Conservation (phyloP, 2,113 vertebrate genomes). For the Muntiacus muntjak region DNA sequence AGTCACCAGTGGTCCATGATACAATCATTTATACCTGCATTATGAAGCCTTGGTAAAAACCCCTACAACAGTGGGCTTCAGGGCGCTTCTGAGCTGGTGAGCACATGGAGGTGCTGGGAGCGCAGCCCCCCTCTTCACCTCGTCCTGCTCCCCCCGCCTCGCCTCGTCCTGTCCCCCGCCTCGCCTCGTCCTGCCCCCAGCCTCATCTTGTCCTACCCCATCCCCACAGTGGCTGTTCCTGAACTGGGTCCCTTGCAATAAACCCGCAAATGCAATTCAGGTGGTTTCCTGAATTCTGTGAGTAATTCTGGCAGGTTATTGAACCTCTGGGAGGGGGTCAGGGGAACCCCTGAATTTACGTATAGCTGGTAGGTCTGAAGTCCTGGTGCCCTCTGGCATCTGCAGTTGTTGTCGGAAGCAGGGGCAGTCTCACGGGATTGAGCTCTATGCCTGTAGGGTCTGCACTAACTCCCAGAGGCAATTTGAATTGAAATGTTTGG, state of each 20-base stretch:
- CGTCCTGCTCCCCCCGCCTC: not conserved
- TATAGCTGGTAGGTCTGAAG: not conserved
- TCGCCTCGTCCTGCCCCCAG: not conserved
- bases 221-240: not conserved
- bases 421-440: not conserved
- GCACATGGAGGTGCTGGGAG: not conserved
- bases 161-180: not conserved
- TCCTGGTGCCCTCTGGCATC: not conserved
- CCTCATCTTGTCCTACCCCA: not conserved
- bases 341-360: not conserved
- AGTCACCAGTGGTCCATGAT: not conserved
- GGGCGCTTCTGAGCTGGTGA: not conserved
- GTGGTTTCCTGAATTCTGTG: not conserved
- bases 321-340: not conserved
- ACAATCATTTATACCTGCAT: not conserved
- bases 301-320: not conserved
- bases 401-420: not conserved
- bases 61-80: not conserved
- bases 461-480: not conserved
- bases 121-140: fast-evolving
- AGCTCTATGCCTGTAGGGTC: not conserved
- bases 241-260: not conserved
- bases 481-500: not conserved
- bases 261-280: not conserved
- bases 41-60: not conserved